A percentile compares a stretch with the other conserved stretches of the same genome.
Evolutionary conservation across 2,797 vertebrate genomes (phyloP).

Genomic region (Notoglanidium macrostoma): DNA sequence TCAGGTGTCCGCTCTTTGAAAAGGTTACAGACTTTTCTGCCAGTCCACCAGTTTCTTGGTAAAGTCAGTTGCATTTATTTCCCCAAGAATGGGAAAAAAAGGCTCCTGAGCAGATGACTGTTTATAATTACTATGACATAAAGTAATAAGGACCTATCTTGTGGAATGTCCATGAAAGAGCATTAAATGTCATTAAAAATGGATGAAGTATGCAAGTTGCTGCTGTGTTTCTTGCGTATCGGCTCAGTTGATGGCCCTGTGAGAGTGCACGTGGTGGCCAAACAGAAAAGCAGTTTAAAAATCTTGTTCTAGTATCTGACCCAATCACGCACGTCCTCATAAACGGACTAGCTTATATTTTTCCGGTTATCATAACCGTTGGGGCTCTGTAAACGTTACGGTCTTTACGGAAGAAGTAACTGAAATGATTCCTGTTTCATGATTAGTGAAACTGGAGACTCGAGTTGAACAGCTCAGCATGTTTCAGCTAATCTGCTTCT

Average conservation of each 20-base stretch:
- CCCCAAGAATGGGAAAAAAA: neutral
- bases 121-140: neutral
- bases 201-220: neutral
- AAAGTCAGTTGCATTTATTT: neutral
- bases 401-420: neutral
- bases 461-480: neutral
- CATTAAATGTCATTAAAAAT: neutral
- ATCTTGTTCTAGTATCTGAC: neutral
- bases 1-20: neutral
- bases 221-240: neutral
- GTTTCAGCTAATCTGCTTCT: slow-evolving; percentile 14
- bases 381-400: neutral
- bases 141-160: neutral
- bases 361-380: too few species aligned
- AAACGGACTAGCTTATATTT: neutral
- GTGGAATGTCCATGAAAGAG: neutral
- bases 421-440: neutral
- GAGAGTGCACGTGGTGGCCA: neutral
- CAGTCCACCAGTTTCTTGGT: neutral
- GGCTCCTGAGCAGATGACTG: neutral
- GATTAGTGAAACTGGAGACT: neutral
- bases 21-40: neutral
- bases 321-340: neutral
- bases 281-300: neutral
- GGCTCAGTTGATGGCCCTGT: neutral